phyloP scores from a whole-genome alignment of 2,797 vertebrate genomes.

The Sebastes cheni region DNA sequence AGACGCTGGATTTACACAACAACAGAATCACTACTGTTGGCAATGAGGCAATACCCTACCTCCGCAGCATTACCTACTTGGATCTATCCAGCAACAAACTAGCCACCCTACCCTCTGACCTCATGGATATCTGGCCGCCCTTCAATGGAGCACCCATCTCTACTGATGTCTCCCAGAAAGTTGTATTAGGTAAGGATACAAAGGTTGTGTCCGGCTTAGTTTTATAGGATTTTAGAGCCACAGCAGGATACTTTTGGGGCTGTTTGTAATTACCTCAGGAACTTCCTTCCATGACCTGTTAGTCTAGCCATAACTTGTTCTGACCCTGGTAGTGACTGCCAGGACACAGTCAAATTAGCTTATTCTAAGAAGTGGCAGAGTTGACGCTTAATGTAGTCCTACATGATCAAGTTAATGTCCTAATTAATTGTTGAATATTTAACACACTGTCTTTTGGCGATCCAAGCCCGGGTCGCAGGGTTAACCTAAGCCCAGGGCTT shows the following conservation, averaged over 20 bases:
- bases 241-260: slow-evolving; percentile 16
- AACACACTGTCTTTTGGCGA: background rate
- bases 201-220: background rate
- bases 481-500: background rate
- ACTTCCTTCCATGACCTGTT: slow-evolving; percentile 16
- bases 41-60: slow-evolving; percentile 81
- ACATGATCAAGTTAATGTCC: background rate
- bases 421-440: slow-evolving; percentile 15
- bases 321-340: background rate
- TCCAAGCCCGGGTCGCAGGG: background rate
- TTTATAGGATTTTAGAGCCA: slow-evolving; percentile 11
- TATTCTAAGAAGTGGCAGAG: slow-evolving; percentile 29
- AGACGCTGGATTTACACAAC: slow-evolving; percentile 93
- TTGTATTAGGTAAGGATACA: slow-evolving; percentile 88
- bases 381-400: background rate
- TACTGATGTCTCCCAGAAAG: slow-evolving; percentile 80
- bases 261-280: slow-evolving; percentile 26
- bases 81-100: slow-evolving; percentile 96
- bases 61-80: slow-evolving; percentile 91
- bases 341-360: slow-evolving; percentile 35
- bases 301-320: slow-evolving; percentile 13
- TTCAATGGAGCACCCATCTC: slow-evolving; percentile 77
- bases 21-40: slow-evolving; percentile 88
- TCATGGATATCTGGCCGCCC: slow-evolving; percentile 94
- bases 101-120: slow-evolving; percentile 88